phyloP scores from a whole-genome alignment of 2,113 vertebrate genomes.

The Protomyctophum bolini region DNA sequence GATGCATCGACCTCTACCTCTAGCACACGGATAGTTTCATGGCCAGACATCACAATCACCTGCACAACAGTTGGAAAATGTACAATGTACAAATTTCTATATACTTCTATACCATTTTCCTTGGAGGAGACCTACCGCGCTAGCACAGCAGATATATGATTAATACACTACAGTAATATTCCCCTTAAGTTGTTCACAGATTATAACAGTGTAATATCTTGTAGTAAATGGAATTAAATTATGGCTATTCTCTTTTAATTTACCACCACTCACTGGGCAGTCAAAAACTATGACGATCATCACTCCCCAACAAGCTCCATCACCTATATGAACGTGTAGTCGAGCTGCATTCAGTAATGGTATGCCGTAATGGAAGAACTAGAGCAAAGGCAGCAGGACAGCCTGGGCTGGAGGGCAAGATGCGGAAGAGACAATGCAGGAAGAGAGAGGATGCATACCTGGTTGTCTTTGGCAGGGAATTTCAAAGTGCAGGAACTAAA shows the following conservation, averaged over 20 bases:
- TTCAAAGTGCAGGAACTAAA: constrained; percentile 82
- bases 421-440: constrained; percentile 59
- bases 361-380: constrained; percentile 43
- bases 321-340: neutral
- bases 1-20: constrained; percentile 89
- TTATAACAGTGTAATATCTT: neutral
- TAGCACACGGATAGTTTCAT: constrained; percentile 94
- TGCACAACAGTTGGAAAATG: constrained; percentile 62
- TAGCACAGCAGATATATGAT: neutral
- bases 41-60: constrained; percentile 97
- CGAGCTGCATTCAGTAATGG: constrained; percentile 10
- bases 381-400: constrained; percentile 41
- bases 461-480: constrained; percentile 76
- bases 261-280: neutral
- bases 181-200: neutral
- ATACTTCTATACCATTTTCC: neutral
- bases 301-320: too few species aligned
- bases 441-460: constrained; percentile 77
- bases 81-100: too few species aligned
- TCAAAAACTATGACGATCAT: neutral
- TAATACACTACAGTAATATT: neutral
- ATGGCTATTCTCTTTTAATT: neutral
- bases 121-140: neutral
- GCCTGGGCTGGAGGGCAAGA: constrained; percentile 51
- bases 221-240: neutral